Percentiles rank a stretch among this genome's conserved stretches.
These are phyloP conservation scores for Coelinius sp. DNA, from an alignment of 2,888 invertebrate species.

Conservation along the genomic window DNA sequence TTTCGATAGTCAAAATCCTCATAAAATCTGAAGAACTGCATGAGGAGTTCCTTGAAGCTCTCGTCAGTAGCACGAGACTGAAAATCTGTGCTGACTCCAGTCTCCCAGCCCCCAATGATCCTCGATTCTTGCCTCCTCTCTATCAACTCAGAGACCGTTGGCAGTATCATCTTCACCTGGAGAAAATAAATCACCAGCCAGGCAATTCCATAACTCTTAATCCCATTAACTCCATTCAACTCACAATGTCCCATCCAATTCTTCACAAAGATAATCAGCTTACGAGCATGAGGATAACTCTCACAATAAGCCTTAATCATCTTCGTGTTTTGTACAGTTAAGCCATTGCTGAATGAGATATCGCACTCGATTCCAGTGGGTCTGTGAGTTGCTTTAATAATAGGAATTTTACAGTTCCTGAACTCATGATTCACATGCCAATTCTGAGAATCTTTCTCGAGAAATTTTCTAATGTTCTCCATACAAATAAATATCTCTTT, in stretches of 20 bases:
- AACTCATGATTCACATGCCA: no score
- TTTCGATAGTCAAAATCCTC: constrained; percentile 67
- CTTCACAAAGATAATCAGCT: constrained; percentile 74
- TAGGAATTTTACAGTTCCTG: constrained; percentile 72
- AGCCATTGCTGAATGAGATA: constrained; percentile 75
- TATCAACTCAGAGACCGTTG: constrained; percentile 64
- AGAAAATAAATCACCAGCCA: no score
- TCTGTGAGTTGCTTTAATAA: constrained; percentile 73
- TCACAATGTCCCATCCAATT: constrained; percentile 73
- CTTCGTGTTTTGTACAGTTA: constrained; percentile 75
- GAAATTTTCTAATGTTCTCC: no score
- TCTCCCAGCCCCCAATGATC: constrained; percentile 57
- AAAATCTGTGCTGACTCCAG: constrained; percentile 44
- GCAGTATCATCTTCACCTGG: constrained; percentile 66
- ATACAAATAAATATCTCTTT: no score
- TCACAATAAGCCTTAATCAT: constrained; percentile 67
- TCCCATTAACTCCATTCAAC: constrained; percentile 54
- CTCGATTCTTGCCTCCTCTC: constrained; percentile 43
- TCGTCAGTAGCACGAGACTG: not conserved
- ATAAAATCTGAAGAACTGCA: constrained; percentile 70
- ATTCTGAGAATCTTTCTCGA: no score
- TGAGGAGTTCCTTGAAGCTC: constrained; percentile 58
- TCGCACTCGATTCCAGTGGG: constrained; percentile 74
- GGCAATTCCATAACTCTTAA: constrained; percentile 74
- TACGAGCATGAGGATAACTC: constrained; percentile 70